phyloP scores from a whole-genome alignment of 2,113 vertebrate genomes.

The Leiothrix lutea region DNA sequence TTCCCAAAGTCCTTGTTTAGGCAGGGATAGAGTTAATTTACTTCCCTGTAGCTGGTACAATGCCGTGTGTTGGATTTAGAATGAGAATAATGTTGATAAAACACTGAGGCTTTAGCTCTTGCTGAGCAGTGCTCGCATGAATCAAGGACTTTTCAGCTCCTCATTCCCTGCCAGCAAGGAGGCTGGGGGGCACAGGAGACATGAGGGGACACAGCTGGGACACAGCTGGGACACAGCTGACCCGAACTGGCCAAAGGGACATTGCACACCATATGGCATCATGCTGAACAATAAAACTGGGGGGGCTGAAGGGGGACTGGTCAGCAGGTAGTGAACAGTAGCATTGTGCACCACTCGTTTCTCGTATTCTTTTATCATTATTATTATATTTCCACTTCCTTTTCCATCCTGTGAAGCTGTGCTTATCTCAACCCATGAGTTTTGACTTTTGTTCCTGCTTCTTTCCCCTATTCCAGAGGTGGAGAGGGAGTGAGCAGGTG shows the following conservation, averaged over 20 bases:
- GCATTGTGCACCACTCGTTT: background rate
- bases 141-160: background rate
- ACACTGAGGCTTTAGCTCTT: background rate
- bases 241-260: background rate
- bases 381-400: background rate
- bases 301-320: background rate
- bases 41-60: background rate
- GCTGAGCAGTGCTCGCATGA: background rate
- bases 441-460: background rate
- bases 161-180: rapidly evolving
- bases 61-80: background rate
- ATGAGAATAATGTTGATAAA: background rate
- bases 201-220: background rate
- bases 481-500: background rate
- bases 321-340: background rate
- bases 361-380: background rate
- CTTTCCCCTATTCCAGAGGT: background rate
- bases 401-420: background rate
- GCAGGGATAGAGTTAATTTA: background rate
- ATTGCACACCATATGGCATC: background rate
- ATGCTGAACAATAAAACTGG: background rate
- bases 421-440: background rate
- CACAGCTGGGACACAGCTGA: no score
- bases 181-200: background rate
- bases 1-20: background rate